Conservation (phyloP, 2,888 invertebrate species). For the Cheilosia pagana region DNA sequence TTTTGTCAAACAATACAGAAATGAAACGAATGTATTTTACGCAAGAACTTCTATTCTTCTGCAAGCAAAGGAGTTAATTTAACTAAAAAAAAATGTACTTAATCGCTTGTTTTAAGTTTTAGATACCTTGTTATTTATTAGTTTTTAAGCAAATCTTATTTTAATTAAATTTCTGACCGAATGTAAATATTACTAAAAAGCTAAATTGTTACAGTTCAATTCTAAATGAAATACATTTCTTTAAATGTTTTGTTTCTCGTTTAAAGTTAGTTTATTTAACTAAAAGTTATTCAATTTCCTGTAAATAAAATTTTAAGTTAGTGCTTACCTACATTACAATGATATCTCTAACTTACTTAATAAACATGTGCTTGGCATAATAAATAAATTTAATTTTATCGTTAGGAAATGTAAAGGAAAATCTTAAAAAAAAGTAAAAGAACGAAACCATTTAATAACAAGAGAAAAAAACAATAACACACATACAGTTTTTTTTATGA, state of each 20-base stretch:
- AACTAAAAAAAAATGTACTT: conserved; percentile 55
- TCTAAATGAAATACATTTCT: conserved; percentile 5
- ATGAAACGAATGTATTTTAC: conserved; percentile 22
- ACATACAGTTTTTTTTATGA: conserved; percentile 48
- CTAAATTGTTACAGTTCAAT: conserved; percentile 31
- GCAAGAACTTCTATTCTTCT: conserved; percentile 12
- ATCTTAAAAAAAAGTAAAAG: conserved; percentile 8
- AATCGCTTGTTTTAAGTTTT: conserved; percentile 53
- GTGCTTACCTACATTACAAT: conserved; percentile 54
- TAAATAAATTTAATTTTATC: conserved; percentile 30
- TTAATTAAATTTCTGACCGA: conserved; percentile 23
- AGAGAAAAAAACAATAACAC: neutral
- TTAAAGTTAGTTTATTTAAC: conserved; percentile 33
- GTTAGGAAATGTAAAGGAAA: conserved; percentile 7
- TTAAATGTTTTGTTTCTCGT: conserved; percentile 19
- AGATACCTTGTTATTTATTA: conserved; percentile 66
- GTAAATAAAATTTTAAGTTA: conserved; percentile 60
- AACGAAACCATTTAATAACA: conserved; percentile 29
- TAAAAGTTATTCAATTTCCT: conserved; percentile 50
- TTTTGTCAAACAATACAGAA: conserved; percentile 6
- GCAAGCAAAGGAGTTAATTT: conserved; percentile 1
- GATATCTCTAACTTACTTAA: conserved; percentile 40
- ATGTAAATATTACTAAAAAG: conserved; percentile 60
- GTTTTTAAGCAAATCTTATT: conserved; percentile 32
- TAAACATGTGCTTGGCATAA: conserved; percentile 69